Conservation (phyloP, 2,888 invertebrate genomes). For the Ypsolopha scabrella region DNA sequence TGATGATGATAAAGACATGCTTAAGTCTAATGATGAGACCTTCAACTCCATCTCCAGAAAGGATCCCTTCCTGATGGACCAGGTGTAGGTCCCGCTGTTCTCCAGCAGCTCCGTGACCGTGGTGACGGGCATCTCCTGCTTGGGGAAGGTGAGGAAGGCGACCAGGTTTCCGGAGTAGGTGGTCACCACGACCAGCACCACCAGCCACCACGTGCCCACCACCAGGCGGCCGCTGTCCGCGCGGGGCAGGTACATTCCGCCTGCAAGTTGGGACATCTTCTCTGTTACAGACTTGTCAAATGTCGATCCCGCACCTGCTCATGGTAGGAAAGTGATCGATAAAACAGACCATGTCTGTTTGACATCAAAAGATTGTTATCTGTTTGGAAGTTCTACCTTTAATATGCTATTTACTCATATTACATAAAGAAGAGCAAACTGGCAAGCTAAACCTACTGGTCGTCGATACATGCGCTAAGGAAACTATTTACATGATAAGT, state of each 20-base stretch:
- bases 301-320: no score
- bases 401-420: no score
- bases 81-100: conserved; percentile 70
- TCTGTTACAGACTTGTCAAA: no score
- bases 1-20: no score
- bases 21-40: conserved; percentile 29
- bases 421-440: no score
- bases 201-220: conserved; percentile 93
- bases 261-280: conserved; percentile 43
- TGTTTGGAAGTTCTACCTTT: no score
- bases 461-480: no score
- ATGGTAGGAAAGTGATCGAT: no score
- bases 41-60: conserved; percentile 74
- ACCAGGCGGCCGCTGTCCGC: conserved; percentile 89
- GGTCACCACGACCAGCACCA: conserved; percentile 88
- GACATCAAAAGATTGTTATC: no score
- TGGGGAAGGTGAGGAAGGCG: conserved; percentile 92
- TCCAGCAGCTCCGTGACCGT: conserved; percentile 76
- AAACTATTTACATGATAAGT: no score
- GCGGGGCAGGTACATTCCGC: conserved; percentile 87
- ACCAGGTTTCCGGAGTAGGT: conserved; percentile 94
- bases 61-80: conserved; percentile 83
- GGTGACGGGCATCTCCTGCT: conserved; percentile 79
- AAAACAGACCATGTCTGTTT: no score
- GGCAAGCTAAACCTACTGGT: no score